Evolutionary conservation across 64 coral and sea anemone genomes (phyloP), one percentile per base, ranked within the genome.

Genomic region (Montipora sp.): DNA sequence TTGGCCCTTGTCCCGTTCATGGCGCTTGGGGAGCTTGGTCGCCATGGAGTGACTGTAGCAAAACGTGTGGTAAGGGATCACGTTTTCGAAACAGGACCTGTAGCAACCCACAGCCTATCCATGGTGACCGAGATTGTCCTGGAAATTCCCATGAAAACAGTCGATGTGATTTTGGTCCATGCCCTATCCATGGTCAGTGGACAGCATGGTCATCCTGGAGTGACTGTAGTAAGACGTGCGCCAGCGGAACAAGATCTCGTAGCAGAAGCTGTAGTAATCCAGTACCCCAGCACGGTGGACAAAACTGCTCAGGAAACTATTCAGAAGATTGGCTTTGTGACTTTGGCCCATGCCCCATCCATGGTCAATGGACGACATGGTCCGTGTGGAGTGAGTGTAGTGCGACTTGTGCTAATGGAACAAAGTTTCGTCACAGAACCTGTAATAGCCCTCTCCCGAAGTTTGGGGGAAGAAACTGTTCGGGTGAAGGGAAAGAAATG

Each of bases 201-300:
- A 82, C 88, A 59, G 48, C 88, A 67, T 98, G 95, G 95, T 88
- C 83, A 83, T 6, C 70, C 6, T 98, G 95, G 95, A 91, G 89
- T 45, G 61, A 60, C 4, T 98, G 95, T 74, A 98, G 89, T 75
- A 72, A 55, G 2, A 55, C 95, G 2, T 98, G 95, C 89, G 83
- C 53, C 14, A 84, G 87, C 78, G 95, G 95, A 5, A 21, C 68
- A 77, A 77, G 51, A 78, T 77, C 51, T 77, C 72, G 92, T 48
- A 80, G 8, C 18, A 93, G 92, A 76, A 77, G 59, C 2, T 93
- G 92, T 19, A 47, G 45, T 43, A 59, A 81, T 23, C 89, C 89
- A 48, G 20, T 19, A 70, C 83, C 94, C 24, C 43, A 92, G 57
- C 48, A 92, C 46, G 83, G 63, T 58, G 94, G 89, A 19, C 27